Percentiles rank a stretch among this genome's conserved stretches.
These are phyloP conservation scores for Lithobius niger DNA, from an alignment of 1,140 invertebrate genomes.

Conservation along the genomic window DNA sequence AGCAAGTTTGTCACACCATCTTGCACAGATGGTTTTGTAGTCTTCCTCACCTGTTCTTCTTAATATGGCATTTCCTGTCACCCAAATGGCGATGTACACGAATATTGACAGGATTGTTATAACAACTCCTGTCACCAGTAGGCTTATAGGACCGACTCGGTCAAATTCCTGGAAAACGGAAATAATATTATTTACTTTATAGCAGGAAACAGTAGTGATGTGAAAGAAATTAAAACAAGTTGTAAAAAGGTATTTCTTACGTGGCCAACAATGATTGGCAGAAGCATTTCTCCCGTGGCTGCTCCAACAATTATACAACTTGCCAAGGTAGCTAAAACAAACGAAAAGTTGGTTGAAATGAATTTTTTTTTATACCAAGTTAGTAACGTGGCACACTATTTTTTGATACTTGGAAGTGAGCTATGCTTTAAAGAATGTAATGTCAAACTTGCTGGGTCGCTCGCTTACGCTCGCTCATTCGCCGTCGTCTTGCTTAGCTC, in stretches of 20 bases:
- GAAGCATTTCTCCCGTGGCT: slow-evolving; percentile 33
- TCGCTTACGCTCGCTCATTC: too few species aligned
- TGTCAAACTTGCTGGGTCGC: too few species aligned
- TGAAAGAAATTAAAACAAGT: background rate
- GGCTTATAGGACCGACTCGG: slow-evolving; percentile 26
- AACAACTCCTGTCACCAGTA: slow-evolving; percentile 30
- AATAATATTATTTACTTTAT: background rate
- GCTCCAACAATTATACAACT: slow-evolving; percentile 33
- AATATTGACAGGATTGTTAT: slow-evolving; percentile 28
- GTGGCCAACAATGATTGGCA: slow-evolving; percentile 36
- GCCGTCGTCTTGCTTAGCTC: too few species aligned
- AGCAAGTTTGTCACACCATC: background rate
- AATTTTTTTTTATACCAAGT: too few species aligned
- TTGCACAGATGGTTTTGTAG: background rate
- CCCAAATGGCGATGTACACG: slow-evolving; percentile 26
- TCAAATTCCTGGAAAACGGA: slow-evolving; percentile 29
- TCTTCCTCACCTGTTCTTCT: slow-evolving; percentile 28
- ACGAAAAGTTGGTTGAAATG: background rate
- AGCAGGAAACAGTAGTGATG: background rate
- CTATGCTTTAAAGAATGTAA: too few species aligned
- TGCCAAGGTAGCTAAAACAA: slow-evolving; percentile 32
- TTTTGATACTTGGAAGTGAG: too few species aligned
- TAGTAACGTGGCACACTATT: too few species aligned
- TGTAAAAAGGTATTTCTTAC: slow-evolving; percentile 24
- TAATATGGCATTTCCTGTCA: slow-evolving; percentile 27